These are phyloP conservation scores for Florisuga fusca DNA, from an alignment of 2,797 vertebrate species.

Conservation along the genomic window DNA sequence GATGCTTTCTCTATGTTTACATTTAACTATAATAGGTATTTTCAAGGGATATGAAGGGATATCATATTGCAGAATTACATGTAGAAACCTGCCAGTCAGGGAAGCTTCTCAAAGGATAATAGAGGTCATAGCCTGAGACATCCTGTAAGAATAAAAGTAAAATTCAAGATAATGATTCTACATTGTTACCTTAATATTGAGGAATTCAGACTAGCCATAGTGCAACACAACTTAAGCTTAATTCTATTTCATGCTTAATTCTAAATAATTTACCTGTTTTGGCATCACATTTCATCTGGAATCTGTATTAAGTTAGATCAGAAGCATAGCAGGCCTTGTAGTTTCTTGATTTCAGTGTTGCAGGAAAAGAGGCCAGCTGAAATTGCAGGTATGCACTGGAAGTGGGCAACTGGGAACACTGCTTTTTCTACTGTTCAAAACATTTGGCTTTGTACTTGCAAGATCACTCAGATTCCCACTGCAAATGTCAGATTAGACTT, in stretches of 20 bases:
- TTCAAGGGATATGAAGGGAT: neutral
- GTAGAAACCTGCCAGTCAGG: neutral
- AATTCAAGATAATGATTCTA: neutral
- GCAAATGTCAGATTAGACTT: neutral
- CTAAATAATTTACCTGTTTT: neutral
- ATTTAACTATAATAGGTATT: neutral
- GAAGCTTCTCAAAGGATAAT: neutral
- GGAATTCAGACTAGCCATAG: neutral
- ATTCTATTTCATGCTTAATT: neutral
- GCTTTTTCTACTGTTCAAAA: neutral
- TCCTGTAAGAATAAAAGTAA: neutral
- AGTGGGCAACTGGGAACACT: neutral
- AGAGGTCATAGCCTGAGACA: neutral
- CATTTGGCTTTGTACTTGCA: neutral
- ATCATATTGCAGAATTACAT: neutral
- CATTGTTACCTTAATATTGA: neutral
- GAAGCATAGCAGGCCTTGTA: neutral
- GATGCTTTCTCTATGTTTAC: neutral
- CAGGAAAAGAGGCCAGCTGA: neutral
- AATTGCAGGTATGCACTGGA: neutral
- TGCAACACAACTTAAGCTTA: neutral
- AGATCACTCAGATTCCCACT: neutral
- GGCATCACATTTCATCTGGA: neutral
- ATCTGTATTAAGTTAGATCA: neutral
- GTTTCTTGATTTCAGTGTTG: conserved; percentile 7